Conservation (phyloP, 2,113 vertebrate species). For the Salvelinus fontinalis region DNA sequence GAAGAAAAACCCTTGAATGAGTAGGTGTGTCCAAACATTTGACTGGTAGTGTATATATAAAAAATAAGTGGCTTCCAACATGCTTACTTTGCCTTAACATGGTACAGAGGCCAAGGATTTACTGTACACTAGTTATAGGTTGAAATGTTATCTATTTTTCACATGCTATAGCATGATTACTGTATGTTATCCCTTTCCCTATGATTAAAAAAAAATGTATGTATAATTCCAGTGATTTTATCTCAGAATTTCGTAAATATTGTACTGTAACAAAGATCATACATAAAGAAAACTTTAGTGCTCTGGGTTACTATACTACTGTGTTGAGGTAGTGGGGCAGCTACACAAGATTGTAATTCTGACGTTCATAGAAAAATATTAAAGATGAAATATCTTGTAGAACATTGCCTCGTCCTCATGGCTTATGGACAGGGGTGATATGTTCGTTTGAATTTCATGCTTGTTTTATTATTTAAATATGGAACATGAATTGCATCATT, state of each 20-base stretch:
- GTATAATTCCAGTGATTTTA: slow-evolving; percentile 41
- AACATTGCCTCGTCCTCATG: slow-evolving; percentile 15
- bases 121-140: slow-evolving; percentile 47
- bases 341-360: slow-evolving; percentile 44
- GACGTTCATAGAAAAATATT: slow-evolving; percentile 51
- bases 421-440: neutral
- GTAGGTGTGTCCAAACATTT: no score
- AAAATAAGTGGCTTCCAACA: slow-evolving; percentile 50
- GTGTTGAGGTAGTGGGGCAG: slow-evolving; percentile 30
- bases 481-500: no score
- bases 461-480: no score
- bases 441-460: no score
- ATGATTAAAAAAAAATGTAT: slow-evolving; percentile 24
- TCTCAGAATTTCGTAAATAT: slow-evolving; percentile 58
- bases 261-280: slow-evolving; percentile 65
- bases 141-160: neutral
- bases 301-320: slow-evolving; percentile 41
- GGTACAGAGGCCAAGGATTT: slow-evolving; percentile 55
- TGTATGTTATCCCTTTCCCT: neutral
- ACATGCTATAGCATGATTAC: neutral
- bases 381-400: slow-evolving; percentile 36
- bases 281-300: slow-evolving; percentile 43
- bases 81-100: slow-evolving; percentile 68
- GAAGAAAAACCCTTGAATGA: no score
- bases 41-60: no score